These are phyloP conservation scores for Lacanobia wlatinum DNA, from an alignment of 2,888 invertebrate species.

Conservation along the genomic window DNA sequence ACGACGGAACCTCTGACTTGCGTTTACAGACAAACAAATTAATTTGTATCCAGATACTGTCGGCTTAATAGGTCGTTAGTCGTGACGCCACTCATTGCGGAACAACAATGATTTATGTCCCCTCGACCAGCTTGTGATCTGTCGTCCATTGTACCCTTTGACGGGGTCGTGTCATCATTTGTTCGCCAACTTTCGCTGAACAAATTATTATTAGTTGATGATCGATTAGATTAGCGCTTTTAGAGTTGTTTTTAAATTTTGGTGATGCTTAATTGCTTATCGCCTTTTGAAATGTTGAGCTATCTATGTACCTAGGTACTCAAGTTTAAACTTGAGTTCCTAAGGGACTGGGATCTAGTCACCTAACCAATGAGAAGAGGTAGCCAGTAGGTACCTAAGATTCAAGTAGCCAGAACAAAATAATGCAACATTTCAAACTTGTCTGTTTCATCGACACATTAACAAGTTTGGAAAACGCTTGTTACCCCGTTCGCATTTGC, in stretches of 20 bases:
- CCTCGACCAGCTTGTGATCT: conserved; percentile 55
- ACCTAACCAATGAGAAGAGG: too few relatives aligned
- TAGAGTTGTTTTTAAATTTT: conserved; percentile 15
- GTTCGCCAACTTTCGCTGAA: conserved; percentile 57
- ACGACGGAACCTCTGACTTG: conserved; percentile 34
- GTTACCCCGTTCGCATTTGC: conserved; percentile 7
- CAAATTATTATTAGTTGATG: conserved; percentile 56
- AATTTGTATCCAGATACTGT: conserved; percentile 67
- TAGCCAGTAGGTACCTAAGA: too few relatives aligned
- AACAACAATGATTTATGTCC: conserved; percentile 75
- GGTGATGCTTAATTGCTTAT: background rate
- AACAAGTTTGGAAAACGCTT: conserved; percentile 10
- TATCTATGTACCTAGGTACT: too few relatives aligned
- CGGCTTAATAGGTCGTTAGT: conserved; percentile 74
- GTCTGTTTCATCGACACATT: conserved; percentile 26
- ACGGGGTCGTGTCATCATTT: conserved; percentile 59
- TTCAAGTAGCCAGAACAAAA: background rate
- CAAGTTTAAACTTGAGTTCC: too few relatives aligned
- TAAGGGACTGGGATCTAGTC: too few relatives aligned
- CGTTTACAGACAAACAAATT: conserved; percentile 64
- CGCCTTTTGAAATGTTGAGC: background rate
- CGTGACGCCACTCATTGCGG: conserved; percentile 66
- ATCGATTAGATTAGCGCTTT: conserved; percentile 55
- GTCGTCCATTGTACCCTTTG: conserved; percentile 68
- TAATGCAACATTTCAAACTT: background rate